Evolutionary conservation across 2,113 vertebrate genomes (phyloP).

Genomic region (Blennius ocellaris): DNA sequence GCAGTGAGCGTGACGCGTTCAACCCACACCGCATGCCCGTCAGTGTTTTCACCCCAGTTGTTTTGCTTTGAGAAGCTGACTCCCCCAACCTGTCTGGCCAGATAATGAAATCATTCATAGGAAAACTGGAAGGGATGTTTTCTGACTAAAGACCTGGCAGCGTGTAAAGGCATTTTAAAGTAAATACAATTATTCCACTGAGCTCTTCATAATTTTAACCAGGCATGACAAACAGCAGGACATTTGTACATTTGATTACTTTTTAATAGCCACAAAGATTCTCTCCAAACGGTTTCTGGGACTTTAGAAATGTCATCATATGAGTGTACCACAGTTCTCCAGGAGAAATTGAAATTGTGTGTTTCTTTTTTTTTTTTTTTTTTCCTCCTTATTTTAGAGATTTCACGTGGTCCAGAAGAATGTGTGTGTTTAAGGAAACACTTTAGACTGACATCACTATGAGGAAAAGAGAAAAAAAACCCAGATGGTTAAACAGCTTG

Average conservation of each 20-base stretch:
- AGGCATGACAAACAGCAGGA: conserved; percentile 70
- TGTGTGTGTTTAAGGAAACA: conserved; percentile 35
- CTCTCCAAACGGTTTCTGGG: conserved; percentile 48
- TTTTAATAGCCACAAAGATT: conserved; percentile 63
- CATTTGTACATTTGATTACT: conserved; percentile 67
- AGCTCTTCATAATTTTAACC: conserved; percentile 62
- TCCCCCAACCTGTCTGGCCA: conserved; percentile 62
- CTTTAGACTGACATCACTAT: conserved; percentile 40
- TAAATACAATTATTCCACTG: conserved; percentile 72
- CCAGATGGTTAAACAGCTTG: conserved; percentile 31
- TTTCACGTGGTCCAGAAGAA: conserved; percentile 34
- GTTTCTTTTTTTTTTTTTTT: conserved; percentile 40
- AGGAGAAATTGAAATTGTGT: conserved; percentile 55
- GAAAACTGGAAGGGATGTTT: conserved; percentile 73
- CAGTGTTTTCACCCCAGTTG: conserved; percentile 36
- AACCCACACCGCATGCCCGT: conserved; percentile 35
- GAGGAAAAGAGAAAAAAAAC: conserved; percentile 26
- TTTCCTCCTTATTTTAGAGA: conserved; percentile 1
- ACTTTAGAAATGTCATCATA: conserved; percentile 61
- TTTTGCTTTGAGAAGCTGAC: conserved; percentile 50
- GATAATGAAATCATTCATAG: conserved; percentile 69
- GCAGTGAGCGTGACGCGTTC: conserved; percentile 37
- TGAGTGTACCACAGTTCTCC: conserved; percentile 36
- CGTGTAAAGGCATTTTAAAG: conserved; percentile 62
- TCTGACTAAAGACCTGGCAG: conserved; percentile 58